phyloP scores from a whole-genome alignment of 2,797 vertebrate genomes.

The Pseudocheirus occidentalis region DNA sequence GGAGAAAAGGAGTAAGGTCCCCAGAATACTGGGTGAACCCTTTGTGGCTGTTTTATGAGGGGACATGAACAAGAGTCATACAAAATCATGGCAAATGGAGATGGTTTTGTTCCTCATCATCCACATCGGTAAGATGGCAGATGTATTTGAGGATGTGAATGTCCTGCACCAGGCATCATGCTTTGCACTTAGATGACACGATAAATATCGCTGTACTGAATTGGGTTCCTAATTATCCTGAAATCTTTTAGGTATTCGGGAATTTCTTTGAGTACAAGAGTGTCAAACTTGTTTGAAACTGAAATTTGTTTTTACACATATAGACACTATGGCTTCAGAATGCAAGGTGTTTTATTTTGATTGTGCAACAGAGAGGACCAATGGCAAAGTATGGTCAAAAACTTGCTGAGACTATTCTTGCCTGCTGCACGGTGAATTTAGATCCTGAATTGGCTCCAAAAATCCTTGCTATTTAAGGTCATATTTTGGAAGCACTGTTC shows the following conservation, averaged over 20 bases:
- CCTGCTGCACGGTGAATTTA: neutral
- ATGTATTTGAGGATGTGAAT: neutral
- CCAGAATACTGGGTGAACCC: neutral
- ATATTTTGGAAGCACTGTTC: neutral
- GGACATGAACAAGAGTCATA: neutral
- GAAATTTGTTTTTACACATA: neutral
- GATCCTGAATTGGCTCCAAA: neutral
- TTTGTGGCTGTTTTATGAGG: neutral
- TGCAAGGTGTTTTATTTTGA: neutral
- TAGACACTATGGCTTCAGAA: neutral
- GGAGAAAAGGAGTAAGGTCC: neutral
- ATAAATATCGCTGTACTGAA: neutral
- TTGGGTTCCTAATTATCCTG: neutral
- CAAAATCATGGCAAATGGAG: neutral
- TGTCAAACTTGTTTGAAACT: neutral
- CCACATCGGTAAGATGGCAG: neutral
- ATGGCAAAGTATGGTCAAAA: neutral
- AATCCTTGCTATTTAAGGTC: neutral
- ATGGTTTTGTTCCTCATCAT: neutral
- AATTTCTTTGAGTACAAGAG: neutral
- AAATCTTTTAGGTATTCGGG: neutral
- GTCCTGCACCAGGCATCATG: neutral
- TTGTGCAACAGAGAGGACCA: neutral
- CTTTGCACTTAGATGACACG: neutral
- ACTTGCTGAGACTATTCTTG: neutral